Conservation (phyloP, 1,140 invertebrate genomes). For the Heliconius nattereri region DNA sequence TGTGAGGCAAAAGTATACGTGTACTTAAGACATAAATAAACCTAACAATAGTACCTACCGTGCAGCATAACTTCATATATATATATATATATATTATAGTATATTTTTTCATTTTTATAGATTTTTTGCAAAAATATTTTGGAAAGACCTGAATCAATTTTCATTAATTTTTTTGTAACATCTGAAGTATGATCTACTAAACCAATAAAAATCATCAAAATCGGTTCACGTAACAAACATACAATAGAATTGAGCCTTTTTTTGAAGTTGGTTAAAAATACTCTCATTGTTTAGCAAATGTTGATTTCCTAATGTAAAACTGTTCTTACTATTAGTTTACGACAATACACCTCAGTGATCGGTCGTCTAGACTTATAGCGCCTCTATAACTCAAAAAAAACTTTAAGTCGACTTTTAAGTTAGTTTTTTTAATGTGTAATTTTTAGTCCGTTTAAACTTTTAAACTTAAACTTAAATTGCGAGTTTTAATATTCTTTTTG, state of each 20-base stretch:
- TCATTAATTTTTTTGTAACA: background rate
- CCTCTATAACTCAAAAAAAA: too few relatives aligned
- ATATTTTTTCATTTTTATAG: too few relatives aligned
- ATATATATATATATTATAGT: too few relatives aligned
- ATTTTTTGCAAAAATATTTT: too few relatives aligned
- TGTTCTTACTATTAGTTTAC: conserved; percentile 1
- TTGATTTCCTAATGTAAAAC: conserved; percentile 6
- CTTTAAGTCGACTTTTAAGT: background rate
- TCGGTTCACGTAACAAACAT: background rate
- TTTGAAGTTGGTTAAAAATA: background rate
- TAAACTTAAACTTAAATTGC: background rate
- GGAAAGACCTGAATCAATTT: too few relatives aligned
- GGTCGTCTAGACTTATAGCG: background rate
- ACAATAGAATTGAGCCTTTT: background rate
- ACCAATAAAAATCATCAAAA: background rate
- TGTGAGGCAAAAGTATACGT: too few relatives aligned
- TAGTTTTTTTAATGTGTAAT: background rate
- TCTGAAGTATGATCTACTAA: background rate
- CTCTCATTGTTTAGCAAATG: background rate
- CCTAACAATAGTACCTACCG: too few relatives aligned
- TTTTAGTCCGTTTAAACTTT: background rate
- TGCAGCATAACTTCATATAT: too few relatives aligned
- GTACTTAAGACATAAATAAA: too few relatives aligned
- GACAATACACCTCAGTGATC: background rate
- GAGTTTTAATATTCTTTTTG: background rate